Percentiles rank a stretch among this genome's conserved stretches.
Conservation (phyloP, 2,113 vertebrate species). For the Lutjanus erythropterus region DNA sequence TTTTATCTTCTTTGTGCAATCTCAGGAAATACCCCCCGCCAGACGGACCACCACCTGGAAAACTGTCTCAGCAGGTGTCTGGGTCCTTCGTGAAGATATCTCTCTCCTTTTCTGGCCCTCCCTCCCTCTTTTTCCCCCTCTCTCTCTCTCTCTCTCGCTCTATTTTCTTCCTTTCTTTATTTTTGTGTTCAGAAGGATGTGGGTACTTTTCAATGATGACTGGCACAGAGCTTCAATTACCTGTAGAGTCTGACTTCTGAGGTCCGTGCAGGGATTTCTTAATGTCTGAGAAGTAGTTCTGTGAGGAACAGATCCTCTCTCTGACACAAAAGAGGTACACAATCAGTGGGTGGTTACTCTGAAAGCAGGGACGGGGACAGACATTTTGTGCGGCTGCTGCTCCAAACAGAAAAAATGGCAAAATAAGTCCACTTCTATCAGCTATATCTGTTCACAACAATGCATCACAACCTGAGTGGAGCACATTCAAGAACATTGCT, state of each 20-base stretch:
- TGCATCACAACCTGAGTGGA: too few species aligned
- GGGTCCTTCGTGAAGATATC: constrained; percentile 27
- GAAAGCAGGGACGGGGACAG: too few species aligned
- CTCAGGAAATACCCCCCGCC: constrained; percentile 28
- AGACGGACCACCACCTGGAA: constrained; percentile 45
- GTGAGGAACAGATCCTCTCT: constrained; percentile 20
- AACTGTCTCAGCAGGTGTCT: constrained; percentile 35
- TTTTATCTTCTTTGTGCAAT: constrained; percentile 45
- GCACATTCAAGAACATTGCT: too few species aligned
- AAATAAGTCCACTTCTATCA: too few species aligned
- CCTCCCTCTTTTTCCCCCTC: too few species aligned
- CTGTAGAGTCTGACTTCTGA: constrained; percentile 22
- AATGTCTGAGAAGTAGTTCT: constrained; percentile 25
- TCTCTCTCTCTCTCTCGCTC: background rate
- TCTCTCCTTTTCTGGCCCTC: constrained; percentile 18
- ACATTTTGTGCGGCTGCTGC: too few species aligned
- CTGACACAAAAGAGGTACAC: background rate
- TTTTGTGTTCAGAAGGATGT: constrained; percentile 13
- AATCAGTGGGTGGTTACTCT: constrained; percentile 13
- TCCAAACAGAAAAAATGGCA: too few species aligned
- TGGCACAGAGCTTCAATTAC: constrained; percentile 49
- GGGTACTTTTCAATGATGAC: constrained; percentile 29
- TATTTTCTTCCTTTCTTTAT: constrained; percentile 9
- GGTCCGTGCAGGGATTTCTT: constrained; percentile 21
- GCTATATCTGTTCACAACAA: too few species aligned